A percentile compares a stretch with the other conserved stretches of the same genome.
phyloP scores from a whole-genome alignment of 2,888 invertebrate species.

The Tiphia femorata region DNA sequence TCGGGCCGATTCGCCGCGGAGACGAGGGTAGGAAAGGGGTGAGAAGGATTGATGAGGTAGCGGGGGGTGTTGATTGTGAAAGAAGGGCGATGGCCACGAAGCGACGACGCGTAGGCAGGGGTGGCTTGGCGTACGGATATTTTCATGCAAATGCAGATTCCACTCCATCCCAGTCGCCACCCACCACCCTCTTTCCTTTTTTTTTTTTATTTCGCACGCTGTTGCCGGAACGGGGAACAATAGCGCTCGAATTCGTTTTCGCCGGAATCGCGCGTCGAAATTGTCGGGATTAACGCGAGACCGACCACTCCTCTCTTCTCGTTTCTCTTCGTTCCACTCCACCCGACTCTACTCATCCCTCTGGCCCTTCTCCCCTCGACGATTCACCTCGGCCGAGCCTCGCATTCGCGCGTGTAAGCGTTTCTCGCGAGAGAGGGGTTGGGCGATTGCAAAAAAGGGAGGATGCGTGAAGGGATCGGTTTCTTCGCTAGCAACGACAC shows the following conservation, averaged over 20 bases:
- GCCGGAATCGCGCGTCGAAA: slow-evolving; percentile 41
- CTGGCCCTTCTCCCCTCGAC: no score
- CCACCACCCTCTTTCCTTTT: background rate
- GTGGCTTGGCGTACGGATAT: slow-evolving; percentile 40
- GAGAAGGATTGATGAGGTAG: no score
- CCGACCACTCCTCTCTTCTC: background rate
- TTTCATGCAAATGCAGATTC: slow-evolving; percentile 47
- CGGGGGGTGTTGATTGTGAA: no score
- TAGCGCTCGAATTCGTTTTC: slow-evolving; percentile 41
- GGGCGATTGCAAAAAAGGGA: background rate
- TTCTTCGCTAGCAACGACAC: slow-evolving; percentile 12
- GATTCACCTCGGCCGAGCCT: slow-evolving; percentile 1
- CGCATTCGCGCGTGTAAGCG: slow-evolving; percentile 30
- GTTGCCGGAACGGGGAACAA: slow-evolving; percentile 33
- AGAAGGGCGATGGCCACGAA: no score
- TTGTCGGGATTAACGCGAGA: slow-evolving; percentile 46
- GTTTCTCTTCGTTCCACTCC: background rate
- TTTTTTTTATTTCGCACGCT: slow-evolving; percentile 19
- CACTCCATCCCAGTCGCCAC: background rate
- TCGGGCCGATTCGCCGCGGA: background rate
- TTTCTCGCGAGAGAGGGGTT: slow-evolving; percentile 14
- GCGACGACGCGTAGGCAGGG: slow-evolving; percentile 1
- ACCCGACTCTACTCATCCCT: background rate
- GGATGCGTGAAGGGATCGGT: background rate
- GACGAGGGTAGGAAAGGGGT: background rate